phyloP scores from a whole-genome alignment of 2,888 invertebrate species.

The Torymus texanus region DNA sequence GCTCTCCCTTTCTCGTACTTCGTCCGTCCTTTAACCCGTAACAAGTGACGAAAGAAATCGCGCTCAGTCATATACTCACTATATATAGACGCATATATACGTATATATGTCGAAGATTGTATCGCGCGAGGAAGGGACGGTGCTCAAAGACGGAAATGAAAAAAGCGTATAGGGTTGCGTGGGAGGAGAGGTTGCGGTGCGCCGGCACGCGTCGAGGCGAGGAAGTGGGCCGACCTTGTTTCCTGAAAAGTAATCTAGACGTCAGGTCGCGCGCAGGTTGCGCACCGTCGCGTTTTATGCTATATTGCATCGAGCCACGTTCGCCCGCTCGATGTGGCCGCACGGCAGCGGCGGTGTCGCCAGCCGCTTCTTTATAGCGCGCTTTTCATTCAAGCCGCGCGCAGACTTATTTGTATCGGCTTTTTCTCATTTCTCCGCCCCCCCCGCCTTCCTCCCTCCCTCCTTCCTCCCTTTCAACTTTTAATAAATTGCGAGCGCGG shows the following conservation, averaged over 20 bases:
- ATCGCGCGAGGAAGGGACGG: too few relatives aligned
- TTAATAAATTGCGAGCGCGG: too few relatives aligned
- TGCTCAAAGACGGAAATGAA: background rate
- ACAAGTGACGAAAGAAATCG: slow-evolving; percentile 9
- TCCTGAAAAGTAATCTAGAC: slow-evolving; percentile 52
- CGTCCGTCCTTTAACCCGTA: slow-evolving; percentile 6
- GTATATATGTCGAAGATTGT: background rate
- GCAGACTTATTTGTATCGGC: slow-evolving; percentile 18
- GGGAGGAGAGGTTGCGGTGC: background rate
- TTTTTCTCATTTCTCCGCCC: background rate
- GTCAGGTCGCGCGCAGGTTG: slow-evolving; percentile 13
- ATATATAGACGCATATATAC: background rate
- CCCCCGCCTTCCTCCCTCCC: too few relatives aligned
- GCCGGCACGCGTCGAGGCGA: too few relatives aligned
- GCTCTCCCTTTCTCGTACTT: background rate
- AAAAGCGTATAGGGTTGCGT: slow-evolving; percentile 1
- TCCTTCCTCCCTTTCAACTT: too few relatives aligned
- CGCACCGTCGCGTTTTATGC: slow-evolving; percentile 11
- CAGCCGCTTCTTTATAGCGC: background rate
- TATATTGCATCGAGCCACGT: slow-evolving; percentile 46
- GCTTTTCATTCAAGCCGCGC: background rate
- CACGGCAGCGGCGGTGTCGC: too few relatives aligned
- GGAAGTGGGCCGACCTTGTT: slow-evolving; percentile 46
- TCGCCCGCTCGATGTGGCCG: slow-evolving; percentile 22
- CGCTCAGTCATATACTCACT: background rate